Conservation (phyloP, 2,888 invertebrate genomes). For the Antheraea yamamai region DNA sequence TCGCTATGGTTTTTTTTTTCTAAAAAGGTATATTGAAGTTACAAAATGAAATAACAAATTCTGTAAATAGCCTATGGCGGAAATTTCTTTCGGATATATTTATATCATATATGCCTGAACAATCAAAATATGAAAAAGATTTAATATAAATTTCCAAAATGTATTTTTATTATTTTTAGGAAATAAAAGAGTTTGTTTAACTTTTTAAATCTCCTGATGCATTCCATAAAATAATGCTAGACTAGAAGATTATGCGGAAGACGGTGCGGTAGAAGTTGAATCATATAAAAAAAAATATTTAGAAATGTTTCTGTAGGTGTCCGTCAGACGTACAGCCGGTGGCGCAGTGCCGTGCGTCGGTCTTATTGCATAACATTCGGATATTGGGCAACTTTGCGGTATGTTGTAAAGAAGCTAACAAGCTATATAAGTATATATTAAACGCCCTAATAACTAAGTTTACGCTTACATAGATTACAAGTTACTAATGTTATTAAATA, state of each 20-base stretch:
- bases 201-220: background rate
- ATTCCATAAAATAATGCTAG: no score
- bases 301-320: background rate
- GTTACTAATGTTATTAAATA: no score
- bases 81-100: no score
- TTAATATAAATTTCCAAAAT: no score
- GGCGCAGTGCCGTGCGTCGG: background rate
- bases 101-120: no score
- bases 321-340: background rate
- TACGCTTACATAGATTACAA: background rate
- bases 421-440: background rate
- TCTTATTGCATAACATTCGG: background rate
- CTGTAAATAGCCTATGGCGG: no score
- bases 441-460: background rate
- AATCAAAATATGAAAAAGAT: no score
- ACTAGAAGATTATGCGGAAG: background rate
- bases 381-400: background rate
- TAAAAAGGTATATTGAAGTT: no score
- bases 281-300: background rate
- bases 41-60: no score
- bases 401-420: slow-evolving; percentile 6
- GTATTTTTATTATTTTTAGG: no score
- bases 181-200: background rate
- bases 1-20: no score
- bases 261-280: background rate